Conservation (phyloP, 2,797 vertebrate genomes). For the Pipistrellus nathusii region DNA sequence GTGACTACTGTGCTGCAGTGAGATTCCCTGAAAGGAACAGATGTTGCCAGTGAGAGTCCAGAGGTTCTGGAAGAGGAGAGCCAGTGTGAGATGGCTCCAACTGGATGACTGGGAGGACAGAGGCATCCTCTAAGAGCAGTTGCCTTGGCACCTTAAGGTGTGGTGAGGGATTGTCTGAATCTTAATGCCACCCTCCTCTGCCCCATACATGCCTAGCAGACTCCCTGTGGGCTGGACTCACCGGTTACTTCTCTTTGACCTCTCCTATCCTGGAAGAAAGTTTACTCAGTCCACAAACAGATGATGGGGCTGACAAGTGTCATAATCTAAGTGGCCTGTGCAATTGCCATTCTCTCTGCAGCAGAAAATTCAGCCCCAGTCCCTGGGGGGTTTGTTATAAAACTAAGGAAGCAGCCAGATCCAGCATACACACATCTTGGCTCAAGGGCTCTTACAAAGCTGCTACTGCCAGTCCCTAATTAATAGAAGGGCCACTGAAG, state of each 20-base stretch:
- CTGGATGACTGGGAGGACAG: constrained; percentile 56
- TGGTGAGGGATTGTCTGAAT: neutral
- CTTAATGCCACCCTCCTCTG: neutral
- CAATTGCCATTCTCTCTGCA: neutral
- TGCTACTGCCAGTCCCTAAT: constrained; percentile 75
- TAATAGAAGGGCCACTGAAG: constrained; percentile 77
- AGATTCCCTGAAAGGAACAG: constrained; percentile 58
- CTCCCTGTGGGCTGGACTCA: neutral
- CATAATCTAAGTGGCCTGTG: neutral
- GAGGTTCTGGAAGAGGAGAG: neutral
- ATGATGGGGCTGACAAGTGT: neutral
- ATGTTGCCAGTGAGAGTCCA: constrained; percentile 32
- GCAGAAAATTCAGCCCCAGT: constrained; percentile 26
- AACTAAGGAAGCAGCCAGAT: neutral
- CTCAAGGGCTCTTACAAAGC: constrained; percentile 56
- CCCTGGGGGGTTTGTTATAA: neutral
- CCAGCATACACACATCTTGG: neutral
- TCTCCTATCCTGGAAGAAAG: neutral
- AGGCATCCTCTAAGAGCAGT: neutral
- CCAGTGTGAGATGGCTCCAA: constrained; percentile 57
- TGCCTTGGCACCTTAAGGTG: neutral
- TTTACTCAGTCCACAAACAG: neutral
- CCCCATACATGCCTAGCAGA: neutral
- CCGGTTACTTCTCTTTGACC: neutral
- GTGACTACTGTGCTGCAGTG: neutral